A percentile compares a stretch with the other conserved stretches of the same genome.
These are phyloP conservation scores for Pristionchus fissidentatus DNA, from an alignment of 2,888 invertebrate species.

Conservation along the genomic window DNA sequence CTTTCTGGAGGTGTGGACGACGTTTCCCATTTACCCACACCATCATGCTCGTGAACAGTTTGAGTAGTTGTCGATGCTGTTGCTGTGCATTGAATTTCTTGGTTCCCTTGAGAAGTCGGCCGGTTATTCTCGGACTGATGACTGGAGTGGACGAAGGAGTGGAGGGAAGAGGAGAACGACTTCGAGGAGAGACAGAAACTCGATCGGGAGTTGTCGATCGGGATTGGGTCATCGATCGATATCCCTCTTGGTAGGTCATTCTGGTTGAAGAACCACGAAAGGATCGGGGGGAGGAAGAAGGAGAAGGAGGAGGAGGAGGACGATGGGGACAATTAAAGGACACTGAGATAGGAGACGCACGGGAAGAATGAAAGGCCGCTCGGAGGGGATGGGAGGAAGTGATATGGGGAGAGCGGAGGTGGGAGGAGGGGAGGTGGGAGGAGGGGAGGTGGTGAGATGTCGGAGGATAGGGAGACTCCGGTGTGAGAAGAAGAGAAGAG, in stretches of 20 bases:
- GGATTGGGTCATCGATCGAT: neutral
- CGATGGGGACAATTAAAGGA: constrained; percentile 35
- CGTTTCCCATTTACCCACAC: neutral
- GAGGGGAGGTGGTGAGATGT: neutral
- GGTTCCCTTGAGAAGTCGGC: neutral
- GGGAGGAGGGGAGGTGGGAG: neutral
- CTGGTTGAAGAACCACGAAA: neutral
- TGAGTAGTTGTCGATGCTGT: constrained; percentile 40
- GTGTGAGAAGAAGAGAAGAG: constrained; percentile 11
- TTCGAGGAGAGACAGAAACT: neutral
- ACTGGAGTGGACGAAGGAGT: neutral
- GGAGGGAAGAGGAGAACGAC: constrained; percentile 9
- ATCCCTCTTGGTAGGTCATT: constrained; percentile 4
- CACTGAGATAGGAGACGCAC: neutral
- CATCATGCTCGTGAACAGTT: constrained; percentile 37
- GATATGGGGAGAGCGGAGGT: neutral
- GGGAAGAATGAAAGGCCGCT: constrained; percentile 17
- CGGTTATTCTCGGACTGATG: neutral
- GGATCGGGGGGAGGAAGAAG: neutral
- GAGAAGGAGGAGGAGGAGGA: constrained; percentile 14
- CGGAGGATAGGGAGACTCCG: neutral
- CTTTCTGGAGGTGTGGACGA: no score
- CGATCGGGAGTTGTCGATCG: constrained; percentile 25
- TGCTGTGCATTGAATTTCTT: constrained; percentile 16
- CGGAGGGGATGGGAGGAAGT: constrained; percentile 1